Base-by-base conservation (phyloP, 2,888 invertebrate species). In the Calliopum simillimum region DNA sequence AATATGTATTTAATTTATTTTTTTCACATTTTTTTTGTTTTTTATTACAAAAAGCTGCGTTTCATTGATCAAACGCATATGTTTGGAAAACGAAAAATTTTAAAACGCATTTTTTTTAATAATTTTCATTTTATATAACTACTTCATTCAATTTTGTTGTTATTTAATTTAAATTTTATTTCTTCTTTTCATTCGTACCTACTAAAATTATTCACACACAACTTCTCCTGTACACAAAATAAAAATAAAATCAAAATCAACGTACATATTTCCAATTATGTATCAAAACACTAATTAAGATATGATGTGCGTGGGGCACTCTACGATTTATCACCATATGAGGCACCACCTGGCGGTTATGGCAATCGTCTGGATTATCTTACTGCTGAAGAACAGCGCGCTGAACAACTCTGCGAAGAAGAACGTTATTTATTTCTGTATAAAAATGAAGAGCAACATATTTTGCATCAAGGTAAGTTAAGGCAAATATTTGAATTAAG, bases 231-330 rank as follows among this genome's bases (percentile, higher is more conserved):
- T 49, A 59, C 65, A 47, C 33, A 33, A 33, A 8, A n/a, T n/a
- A n/a, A n/a, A 33, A 33, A 33, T 6, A 25, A 33, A 33, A 33
- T 8, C 33, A 6, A 33, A 6, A 33, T 33, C 33, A 33, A 1
- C 33, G 33, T 33, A 4, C n/a, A n/a, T n/a, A n/a, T n/a, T n/a
- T n/a, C n/a, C n/a, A n/a, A n/a, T n/a, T n/a, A n/a, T n/a, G n/a
- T 33, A 33, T 8, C 33, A 8, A 33, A 33, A 33, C n/a, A 33
- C 8, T 8, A 33, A 33, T 23, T 25, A 67, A 98, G 98, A 89
- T 98, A 98, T 88, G 98, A 98, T 88, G 96, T 95, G 74, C 90
- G 98, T 77, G 98, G 97, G 71, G 94, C 97, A 69, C 89, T 98
- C 78, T 93, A 93, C 80, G 98, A 98, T 87, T 88, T 98, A 81